phyloP scores from a whole-genome alignment of 2,797 vertebrate species.

The Notolepis coatsorum region DNA sequence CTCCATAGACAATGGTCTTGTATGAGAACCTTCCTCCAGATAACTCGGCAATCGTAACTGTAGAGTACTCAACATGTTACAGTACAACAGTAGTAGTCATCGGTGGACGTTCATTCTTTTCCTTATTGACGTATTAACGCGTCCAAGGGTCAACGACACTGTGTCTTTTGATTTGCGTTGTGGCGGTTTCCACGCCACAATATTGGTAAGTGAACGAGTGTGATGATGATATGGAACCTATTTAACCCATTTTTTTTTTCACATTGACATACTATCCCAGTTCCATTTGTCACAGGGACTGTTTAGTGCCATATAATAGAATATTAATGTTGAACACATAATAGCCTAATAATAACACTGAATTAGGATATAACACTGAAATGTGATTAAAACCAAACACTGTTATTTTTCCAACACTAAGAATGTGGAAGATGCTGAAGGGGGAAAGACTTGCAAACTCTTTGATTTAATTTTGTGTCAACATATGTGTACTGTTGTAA shows the following conservation, averaged over 20 bases:
- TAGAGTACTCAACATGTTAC: no score
- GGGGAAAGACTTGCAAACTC: background rate
- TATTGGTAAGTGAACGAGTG: background rate
- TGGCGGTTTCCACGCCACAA: background rate
- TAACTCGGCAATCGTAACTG: no score
- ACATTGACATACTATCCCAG: slow-evolving; percentile 1
- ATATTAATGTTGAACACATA: background rate
- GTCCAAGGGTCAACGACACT: background rate
- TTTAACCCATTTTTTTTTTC: background rate
- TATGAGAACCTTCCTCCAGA: no score
- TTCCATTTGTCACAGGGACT: slow-evolving; percentile 19
- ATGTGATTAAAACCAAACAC: background rate
- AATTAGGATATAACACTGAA: background rate
- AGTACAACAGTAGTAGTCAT: no score
- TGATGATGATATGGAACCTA: background rate
- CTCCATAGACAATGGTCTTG: no score
- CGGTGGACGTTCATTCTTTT: no score
- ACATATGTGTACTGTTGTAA: background rate
- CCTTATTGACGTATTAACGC: no score
- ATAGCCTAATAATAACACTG: background rate
- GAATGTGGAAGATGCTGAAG: slow-evolving; percentile 1
- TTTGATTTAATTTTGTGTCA: background rate
- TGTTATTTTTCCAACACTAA: background rate
- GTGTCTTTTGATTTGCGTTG: background rate
- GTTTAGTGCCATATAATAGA: slow-evolving; percentile 32